These are phyloP conservation scores for Fregata magnificens DNA, from an alignment of 2,113 vertebrate genomes.

Conservation along the genomic window DNA sequence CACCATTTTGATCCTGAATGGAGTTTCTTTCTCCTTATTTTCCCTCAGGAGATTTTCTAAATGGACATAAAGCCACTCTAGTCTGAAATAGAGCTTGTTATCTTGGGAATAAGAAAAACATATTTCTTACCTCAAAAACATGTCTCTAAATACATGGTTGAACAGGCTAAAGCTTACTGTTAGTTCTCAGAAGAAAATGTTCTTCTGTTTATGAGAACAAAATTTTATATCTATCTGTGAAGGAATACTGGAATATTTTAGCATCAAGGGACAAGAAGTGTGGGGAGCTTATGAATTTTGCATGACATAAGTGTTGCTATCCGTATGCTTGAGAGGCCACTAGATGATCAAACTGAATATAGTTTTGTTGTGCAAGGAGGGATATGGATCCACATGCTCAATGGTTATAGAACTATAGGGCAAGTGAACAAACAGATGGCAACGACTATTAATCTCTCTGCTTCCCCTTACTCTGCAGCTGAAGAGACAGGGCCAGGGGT, in stretches of 20 bases:
- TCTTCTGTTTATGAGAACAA: slow-evolving; percentile 19
- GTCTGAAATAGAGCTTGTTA: slow-evolving; percentile 58
- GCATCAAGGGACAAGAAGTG: slow-evolving; percentile 34
- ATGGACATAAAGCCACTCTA: slow-evolving; percentile 62
- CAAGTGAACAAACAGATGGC: not conserved
- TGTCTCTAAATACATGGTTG: slow-evolving; percentile 39
- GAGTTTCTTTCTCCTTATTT: slow-evolving; percentile 44
- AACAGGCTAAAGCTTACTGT: not conserved
- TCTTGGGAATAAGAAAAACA: slow-evolving; percentile 43
- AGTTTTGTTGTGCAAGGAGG: not conserved
- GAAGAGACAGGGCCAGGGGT: not conserved
- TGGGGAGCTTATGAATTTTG: slow-evolving; percentile 49
- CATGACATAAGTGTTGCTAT: not conserved
- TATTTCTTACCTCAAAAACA: slow-evolving; percentile 56
- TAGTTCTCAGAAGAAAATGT: slow-evolving; percentile 34
- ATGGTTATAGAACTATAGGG: not conserved
- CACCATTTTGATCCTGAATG: slow-evolving; percentile 58
- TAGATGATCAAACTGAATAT: slow-evolving; percentile 16
- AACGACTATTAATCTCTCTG: not conserved
- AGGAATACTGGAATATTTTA: slow-evolving; percentile 32
- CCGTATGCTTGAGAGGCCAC: slow-evolving; percentile 17
- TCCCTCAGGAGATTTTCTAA: slow-evolving; percentile 59
- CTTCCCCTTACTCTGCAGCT: not conserved
- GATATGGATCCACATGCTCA: not conserved
- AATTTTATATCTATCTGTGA: slow-evolving; percentile 21